Evolutionary conservation across 2,113 vertebrate genomes (phyloP).

Genomic region (Oncorhynchus mykiss): DNA sequence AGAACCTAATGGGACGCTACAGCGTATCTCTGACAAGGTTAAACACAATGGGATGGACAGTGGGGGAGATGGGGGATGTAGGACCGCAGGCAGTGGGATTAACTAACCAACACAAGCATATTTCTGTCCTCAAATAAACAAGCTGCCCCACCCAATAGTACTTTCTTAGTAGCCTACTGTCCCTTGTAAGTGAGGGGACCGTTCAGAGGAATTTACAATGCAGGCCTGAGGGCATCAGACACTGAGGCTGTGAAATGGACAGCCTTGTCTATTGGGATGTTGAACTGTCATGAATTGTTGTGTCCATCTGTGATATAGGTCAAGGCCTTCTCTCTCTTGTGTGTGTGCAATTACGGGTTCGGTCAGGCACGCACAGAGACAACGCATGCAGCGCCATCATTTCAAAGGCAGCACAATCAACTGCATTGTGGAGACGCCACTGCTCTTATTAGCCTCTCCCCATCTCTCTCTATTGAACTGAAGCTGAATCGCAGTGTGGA

Average conservation of each 20-base stretch:
- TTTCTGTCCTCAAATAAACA: constrained; percentile 17
- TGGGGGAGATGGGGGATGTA: no score
- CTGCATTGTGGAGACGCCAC: constrained; percentile 41
- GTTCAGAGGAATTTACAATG: not conserved
- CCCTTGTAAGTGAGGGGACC: not conserved
- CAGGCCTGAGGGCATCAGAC: constrained; percentile 31
- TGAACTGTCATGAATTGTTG: constrained; percentile 66
- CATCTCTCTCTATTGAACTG: constrained; percentile 16
- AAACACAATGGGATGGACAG: constrained; percentile 60
- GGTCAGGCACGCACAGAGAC: constrained; percentile 21
- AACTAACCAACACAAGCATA: not conserved
- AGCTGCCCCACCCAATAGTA: not conserved
- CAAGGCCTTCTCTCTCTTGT: constrained; percentile 50
- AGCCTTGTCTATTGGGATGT: constrained; percentile 57
- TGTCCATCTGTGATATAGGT: constrained; percentile 71
- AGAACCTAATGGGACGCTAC: constrained; percentile 62
- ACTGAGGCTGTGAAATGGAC: constrained; percentile 47
- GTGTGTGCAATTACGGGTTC: constrained; percentile 52
- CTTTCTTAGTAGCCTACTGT: not conserved
- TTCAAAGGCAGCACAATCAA: constrained; percentile 52
- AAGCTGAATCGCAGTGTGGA: constrained; percentile 21
- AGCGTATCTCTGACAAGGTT: constrained; percentile 74
- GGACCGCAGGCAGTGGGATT: no score
- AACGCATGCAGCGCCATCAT: constrained; percentile 17
- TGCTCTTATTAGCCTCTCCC: constrained; percentile 45